Base-by-base conservation (phyloP, 2,797 vertebrate genomes). In the Momotus momota region DNA sequence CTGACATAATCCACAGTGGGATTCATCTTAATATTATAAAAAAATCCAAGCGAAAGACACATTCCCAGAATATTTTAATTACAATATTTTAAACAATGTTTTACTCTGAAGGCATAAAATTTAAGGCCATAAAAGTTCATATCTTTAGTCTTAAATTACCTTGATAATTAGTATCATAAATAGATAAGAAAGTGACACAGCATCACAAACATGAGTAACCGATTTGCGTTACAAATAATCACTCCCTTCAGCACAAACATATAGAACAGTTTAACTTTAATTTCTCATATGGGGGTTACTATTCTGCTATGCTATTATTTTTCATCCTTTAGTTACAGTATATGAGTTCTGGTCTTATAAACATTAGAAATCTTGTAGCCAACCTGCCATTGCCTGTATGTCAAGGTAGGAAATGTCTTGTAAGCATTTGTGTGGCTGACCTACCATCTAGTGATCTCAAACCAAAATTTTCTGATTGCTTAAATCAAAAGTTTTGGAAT, bases 1-100 rank as follows among this genome's bases (percentile, higher is more conserved):
- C 72, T 95, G 94, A 95, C 94, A 96, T 86, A 95, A 96, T 82
- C 66, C 75, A 93, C 81, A 86, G 70, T 43, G 80, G 89, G 38
- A 94, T 84, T 94, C 72, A 94, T 89, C 49, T 94, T 94, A 81
- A 93, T 95, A 88, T 61, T 66, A 57, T n/a, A 38, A 38, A 65
- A 94, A 66, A 67, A 3, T 23, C 23, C 29, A 87, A 86, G 33
- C 29, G 40, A 96, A 94, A 96, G 89, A 74, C 81, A 67, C 33
- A 62, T 94, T 94, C 51, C 35, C 46, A 88, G 89, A 94, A 86
- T 85, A 94, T 94, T 93, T 95, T 91, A 94, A 95, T 91, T 54
- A 73, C 49, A 95, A 67, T 79, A 83, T 93, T 95, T 96, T 81
- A 91, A 95, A 81, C 15, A 58, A 58, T 43, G 2, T 89, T 90